Conservation (phyloP, 1,140 invertebrate genomes). For the Brachionus sp. region DNA sequence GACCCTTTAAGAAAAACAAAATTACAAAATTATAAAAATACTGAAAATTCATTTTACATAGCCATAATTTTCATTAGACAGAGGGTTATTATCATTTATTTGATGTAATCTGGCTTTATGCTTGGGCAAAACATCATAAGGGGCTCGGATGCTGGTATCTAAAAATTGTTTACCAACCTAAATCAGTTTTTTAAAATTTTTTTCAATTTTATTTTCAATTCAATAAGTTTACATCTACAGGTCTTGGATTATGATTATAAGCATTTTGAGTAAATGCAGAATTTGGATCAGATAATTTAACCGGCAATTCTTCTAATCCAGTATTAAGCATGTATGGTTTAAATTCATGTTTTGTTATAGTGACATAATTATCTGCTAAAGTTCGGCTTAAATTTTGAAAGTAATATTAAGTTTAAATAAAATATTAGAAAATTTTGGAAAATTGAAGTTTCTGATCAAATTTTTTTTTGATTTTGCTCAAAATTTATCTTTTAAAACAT, state of each 20-base stretch:
- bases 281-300: not conserved
- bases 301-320: slow-evolving; percentile 6
- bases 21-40: not conserved
- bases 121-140: slow-evolving; percentile 35
- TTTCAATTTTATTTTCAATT: not conserved
- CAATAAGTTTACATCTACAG: not conserved
- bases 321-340: not conserved
- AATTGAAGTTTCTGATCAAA: too few species aligned
- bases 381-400: not conserved
- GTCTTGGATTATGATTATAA: slow-evolving; percentile 17
- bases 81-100: slow-evolving; percentile 25
- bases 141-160: slow-evolving; percentile 11
- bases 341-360: not conserved
- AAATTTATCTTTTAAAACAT: too few species aligned
- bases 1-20: not conserved
- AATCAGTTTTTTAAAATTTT: not conserved
- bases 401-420: too few species aligned
- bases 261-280: slow-evolving; percentile 10
- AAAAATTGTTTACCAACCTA: not conserved
- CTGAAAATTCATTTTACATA: not conserved
- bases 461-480: too few species aligned
- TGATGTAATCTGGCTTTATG: not conserved
- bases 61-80: slow-evolving; percentile 20
- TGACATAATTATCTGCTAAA: slow-evolving; percentile 8
- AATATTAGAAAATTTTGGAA: too few species aligned